phyloP scores from a whole-genome alignment of 2,113 vertebrate genomes.

The Hippocampus barbouri region DNA sequence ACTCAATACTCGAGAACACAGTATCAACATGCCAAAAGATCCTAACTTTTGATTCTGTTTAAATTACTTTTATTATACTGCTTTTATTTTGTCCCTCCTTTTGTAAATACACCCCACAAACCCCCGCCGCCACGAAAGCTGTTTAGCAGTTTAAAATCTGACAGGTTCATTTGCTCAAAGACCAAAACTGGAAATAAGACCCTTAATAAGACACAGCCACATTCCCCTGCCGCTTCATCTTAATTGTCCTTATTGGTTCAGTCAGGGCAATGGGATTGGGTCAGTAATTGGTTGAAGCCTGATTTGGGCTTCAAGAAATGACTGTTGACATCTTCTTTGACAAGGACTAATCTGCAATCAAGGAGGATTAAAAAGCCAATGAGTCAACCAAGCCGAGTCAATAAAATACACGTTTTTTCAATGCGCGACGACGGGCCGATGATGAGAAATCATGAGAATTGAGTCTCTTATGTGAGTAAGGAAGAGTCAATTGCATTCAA shows the following conservation, averaged over 20 bases:
- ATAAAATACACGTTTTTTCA: not conserved
- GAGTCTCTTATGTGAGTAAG: too few relatives aligned
- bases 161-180: not conserved
- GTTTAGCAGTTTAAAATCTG: not conserved
- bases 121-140: not conserved
- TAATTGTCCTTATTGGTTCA: constrained; percentile 2
- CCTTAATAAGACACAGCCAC: not conserved
- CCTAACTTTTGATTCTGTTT: too few relatives aligned
- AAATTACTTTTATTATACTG: not conserved
- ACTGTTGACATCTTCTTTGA: not conserved
- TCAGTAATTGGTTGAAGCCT: not conserved
- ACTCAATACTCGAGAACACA: too few relatives aligned
- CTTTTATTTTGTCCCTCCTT: not conserved
- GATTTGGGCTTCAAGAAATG: not conserved
- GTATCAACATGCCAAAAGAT: too few relatives aligned
- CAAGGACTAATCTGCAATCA: not conserved
- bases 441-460: not conserved
- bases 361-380: not conserved
- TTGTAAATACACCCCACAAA: not conserved
- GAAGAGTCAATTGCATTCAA: too few relatives aligned
- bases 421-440: not conserved
- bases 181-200: not conserved
- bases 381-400: not conserved
- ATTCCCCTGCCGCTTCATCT: not conserved
- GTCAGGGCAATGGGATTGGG: not conserved